These are phyloP conservation scores for Phthorimaea operculella DNA, from an alignment of 1,140 invertebrate genomes.

Conservation along the genomic window DNA sequence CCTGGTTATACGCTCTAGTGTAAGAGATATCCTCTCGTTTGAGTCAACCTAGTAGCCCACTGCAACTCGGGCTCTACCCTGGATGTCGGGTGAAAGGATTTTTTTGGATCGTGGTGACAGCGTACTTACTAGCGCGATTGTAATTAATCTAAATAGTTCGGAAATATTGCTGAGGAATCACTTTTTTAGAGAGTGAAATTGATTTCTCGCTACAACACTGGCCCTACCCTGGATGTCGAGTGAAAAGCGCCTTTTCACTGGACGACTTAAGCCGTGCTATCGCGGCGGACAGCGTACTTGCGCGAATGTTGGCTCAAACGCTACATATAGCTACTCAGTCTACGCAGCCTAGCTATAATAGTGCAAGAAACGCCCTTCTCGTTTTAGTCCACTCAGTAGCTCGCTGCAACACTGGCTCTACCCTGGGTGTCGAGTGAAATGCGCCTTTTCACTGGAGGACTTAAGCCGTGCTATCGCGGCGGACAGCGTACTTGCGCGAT, in stretches of 20 bases:
- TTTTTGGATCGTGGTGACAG: conserved; percentile 23
- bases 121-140: conserved; percentile 21
- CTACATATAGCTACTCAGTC: too few species aligned
- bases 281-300: conserved; percentile 17
- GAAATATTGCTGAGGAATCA: too few species aligned
- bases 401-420: background rate
- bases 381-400: background rate
- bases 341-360: too few species aligned
- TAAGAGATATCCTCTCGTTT: too few species aligned
- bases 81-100: background rate
- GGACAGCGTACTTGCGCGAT: conserved; percentile 20
- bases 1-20: too few species aligned
- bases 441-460: conserved; percentile 18
- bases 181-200: too few species aligned
- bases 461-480: conserved; percentile 30
- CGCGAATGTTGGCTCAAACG: conserved; percentile 32
- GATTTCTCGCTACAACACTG: too few species aligned
- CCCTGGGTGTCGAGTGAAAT: background rate
- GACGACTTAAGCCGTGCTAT: conserved; percentile 28
- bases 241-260: conserved; percentile 13
- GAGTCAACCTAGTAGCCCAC: background rate
- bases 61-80: background rate
- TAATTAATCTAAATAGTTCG: too few species aligned
- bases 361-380: background rate
- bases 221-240: background rate